Evolutionary conservation across 2,797 vertebrate species (phyloP).

Genomic region (Enoplosus armatus): DNA sequence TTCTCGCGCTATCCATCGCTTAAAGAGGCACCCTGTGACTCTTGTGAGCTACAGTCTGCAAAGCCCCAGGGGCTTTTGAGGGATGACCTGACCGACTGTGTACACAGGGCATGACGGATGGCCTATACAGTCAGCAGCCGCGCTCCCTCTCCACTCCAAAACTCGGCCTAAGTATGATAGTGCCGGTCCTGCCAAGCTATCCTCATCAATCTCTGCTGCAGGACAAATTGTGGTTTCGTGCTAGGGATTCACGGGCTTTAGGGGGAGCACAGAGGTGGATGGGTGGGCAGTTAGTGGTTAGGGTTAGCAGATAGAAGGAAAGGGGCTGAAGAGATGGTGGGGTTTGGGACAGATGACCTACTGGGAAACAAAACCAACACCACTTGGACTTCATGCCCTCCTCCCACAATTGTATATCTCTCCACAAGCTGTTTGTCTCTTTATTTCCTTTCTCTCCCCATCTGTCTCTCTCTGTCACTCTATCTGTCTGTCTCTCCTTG

Average conservation of each 20-base stretch:
- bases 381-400: slow-evolving; percentile 26
- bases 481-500: slow-evolving; percentile 49
- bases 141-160: slow-evolving; percentile 63
- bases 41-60: slow-evolving; percentile 51
- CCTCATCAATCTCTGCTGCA: slow-evolving; percentile 72
- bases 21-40: slow-evolving; percentile 49
- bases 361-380: slow-evolving; percentile 62
- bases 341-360: slow-evolving; percentile 51
- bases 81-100: slow-evolving; percentile 70
- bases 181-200: slow-evolving; percentile 62
- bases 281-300: slow-evolving; percentile 59
- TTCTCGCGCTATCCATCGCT: slow-evolving; percentile 34
- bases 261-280: slow-evolving; percentile 52
- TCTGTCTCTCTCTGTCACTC: slow-evolving; percentile 51
- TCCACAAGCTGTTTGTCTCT: slow-evolving; percentile 51
- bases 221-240: slow-evolving; percentile 76
- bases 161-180: slow-evolving; percentile 64
- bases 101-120: slow-evolving; percentile 77
- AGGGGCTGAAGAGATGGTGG: slow-evolving; percentile 25
- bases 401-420: slow-evolving; percentile 42
- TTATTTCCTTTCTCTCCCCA: slow-evolving; percentile 14
- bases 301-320: slow-evolving; percentile 45
- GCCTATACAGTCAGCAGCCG: slow-evolving; percentile 55
- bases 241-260: slow-evolving; percentile 58
- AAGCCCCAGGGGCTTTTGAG: slow-evolving; percentile 52